Base-by-base conservation (phyloP, 2,888 invertebrate species). In the Barypeithes pellucidus region DNA sequence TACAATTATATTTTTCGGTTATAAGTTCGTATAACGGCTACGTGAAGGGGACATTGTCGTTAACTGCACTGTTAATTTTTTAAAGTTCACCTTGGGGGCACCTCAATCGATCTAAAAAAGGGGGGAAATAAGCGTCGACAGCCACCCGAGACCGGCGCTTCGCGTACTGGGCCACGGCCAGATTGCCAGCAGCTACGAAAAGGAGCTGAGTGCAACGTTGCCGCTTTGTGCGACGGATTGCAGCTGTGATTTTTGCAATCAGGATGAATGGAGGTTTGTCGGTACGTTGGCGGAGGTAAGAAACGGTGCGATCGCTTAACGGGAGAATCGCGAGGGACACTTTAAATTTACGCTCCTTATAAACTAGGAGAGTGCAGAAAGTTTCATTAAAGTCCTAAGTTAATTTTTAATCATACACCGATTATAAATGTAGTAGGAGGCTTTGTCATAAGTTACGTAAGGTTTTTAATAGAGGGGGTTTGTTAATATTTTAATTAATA, bases 61-160 rank as follows among this genome's bases (percentile, higher is more conserved):
- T 69, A 41, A 70, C 8, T 54, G 18, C 63, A 65, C 63, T 57
- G 63, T 41, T 29, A 71, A 57, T 41, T 22, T 50, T 45, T 63
- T 24, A 18, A 65, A 65, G 39, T 54, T 24, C 65, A 65, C 71
- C 36, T 72, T 29, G 33, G 61, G 72, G 72, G 68, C 74, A 75
- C 75, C 75, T 75, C 71, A 41, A 75, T 75, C 75, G 75, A 75
- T 72, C 74, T 57, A 12, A 65, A 67, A 63, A 60, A 33, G 72
- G 71, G 63, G 61, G 45, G 20, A 33, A 8, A 20, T 54, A 52
- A 61, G 66, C 72, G 41, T 60, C 72, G 72, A 67, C 67, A 65
- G 73, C 73, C 69, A 66, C 69, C 70, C 69, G 65, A 66, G 73
- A 73, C 66, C 73, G 73, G 73, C 73, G 73, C 69, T 70, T 60